These are phyloP conservation scores for Steinernema feltiae DNA, from an alignment of 1,140 invertebrate species.

Conservation along the genomic window DNA sequence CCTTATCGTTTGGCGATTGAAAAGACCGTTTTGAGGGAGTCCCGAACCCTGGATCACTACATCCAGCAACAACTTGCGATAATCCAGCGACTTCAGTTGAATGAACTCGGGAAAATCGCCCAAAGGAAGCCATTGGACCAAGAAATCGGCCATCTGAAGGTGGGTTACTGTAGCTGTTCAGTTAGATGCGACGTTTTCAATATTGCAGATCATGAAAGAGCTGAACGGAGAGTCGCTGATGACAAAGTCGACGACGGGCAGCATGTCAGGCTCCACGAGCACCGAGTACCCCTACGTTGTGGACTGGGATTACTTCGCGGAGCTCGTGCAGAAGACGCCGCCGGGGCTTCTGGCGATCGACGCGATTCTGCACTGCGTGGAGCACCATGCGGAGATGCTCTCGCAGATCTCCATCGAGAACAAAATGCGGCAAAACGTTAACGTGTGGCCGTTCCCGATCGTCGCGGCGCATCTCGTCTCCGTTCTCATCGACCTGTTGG, in stretches of 20 bases:
- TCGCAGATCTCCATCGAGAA: conserved; percentile 28
- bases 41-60: conserved; percentile 21
- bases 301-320: neutral
- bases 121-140: conserved; percentile 31
- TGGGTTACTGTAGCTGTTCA: conserved; percentile 12
- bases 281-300: neutral
- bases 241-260: neutral
- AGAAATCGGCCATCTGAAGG: conserved; percentile 35
- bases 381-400: conserved; percentile 7
- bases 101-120: conserved; percentile 35
- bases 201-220: neutral
- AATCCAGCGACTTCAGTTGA: conserved; percentile 40
- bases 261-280: neutral
- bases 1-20: conserved; percentile 44
- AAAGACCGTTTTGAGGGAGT: conserved; percentile 23
- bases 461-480: conserved; percentile 32
- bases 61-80: conserved; percentile 35
- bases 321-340: conserved; percentile 18
- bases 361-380: conserved; percentile 22
- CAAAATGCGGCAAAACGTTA: conserved; percentile 18
- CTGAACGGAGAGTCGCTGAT: neutral
- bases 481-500: conserved; percentile 25
- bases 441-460: conserved; percentile 26
- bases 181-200: neutral
- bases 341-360: conserved; percentile 28